These are phyloP conservation scores for Trichomycterus rosablanca DNA, from an alignment of 2,113 vertebrate genomes.

Conservation along the genomic window DNA sequence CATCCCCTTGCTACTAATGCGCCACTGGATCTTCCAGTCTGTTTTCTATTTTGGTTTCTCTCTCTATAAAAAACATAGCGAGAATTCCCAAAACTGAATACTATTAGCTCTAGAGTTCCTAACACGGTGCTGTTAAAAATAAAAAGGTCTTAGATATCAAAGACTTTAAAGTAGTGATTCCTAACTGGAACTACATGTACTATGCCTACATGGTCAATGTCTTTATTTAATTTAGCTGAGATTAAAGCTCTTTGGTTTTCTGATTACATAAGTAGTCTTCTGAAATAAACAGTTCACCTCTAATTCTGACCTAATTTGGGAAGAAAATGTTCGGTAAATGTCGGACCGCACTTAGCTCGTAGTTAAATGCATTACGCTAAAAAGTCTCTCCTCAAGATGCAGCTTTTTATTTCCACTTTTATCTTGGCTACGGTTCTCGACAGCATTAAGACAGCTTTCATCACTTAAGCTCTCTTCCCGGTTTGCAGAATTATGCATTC, in stretches of 20 bases:
- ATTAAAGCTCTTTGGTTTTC: conserved; percentile 21
- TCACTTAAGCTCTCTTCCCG: conserved; percentile 48
- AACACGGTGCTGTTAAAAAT: too few species aligned
- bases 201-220: conserved; percentile 11
- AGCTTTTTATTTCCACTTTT: conserved; percentile 40
- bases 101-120: neutral
- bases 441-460: conserved; percentile 58
- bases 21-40: conserved; percentile 7
- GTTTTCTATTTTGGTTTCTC: conserved; percentile 36
- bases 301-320: conserved; percentile 18
- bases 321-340: conserved; percentile 12
- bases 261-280: conserved; percentile 8
- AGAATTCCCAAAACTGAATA: neutral
- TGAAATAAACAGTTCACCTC: conserved; percentile 9
- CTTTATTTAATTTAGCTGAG: neutral
- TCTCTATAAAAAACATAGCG: neutral
- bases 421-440: conserved; percentile 39
- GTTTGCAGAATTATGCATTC: conserved; percentile 56
- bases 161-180: neutral
- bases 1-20: conserved; percentile 3
- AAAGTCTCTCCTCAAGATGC: conserved; percentile 21
- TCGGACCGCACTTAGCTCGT: conserved; percentile 37
- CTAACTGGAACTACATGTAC: conserved; percentile 1
- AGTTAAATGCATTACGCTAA: conserved; percentile 39
- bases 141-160: too few species aligned